These are phyloP conservation scores for Oncorhynchus masou DNA, from an alignment of 2,113 vertebrate genomes.

Conservation along the genomic window DNA sequence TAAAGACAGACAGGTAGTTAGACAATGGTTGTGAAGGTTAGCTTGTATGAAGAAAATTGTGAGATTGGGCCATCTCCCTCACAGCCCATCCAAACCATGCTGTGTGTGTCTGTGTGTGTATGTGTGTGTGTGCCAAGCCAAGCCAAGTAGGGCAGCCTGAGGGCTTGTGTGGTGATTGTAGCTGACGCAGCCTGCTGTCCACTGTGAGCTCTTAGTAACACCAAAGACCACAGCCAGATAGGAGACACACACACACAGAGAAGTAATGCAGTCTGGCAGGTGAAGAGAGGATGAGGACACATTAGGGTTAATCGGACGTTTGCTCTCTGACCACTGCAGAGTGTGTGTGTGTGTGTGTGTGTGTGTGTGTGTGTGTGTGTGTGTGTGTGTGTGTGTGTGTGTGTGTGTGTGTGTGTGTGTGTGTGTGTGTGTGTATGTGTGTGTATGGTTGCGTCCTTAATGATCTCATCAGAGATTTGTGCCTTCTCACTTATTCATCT, in stretches of 20 bases:
- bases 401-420: conserved; percentile 11
- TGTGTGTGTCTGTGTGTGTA: conserved; percentile 12
- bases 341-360: conserved; percentile 7
- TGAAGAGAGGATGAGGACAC: conserved; percentile 36
- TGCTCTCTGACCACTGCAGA: neutral
- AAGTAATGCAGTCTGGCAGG: conserved; percentile 44
- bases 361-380: conserved; percentile 12
- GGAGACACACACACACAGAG: conserved; percentile 19
- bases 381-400: neutral
- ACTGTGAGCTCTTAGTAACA: conserved; percentile 66
- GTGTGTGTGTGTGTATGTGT: neutral
- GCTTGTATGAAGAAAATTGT: too few relatives aligned
- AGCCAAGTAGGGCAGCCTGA: conserved; percentile 74
- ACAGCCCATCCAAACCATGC: too few relatives aligned
- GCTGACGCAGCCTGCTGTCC: conserved; percentile 68
- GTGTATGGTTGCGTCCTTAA: conserved; percentile 5
- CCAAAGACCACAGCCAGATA: conserved; percentile 39
- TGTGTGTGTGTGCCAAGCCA: conserved; percentile 21
- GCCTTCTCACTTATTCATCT: conserved; percentile 46
- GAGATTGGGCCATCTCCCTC: too few relatives aligned
- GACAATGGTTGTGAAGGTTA: conserved; percentile 46
- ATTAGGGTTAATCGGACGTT: conserved; percentile 23
- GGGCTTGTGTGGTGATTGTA: conserved; percentile 69
- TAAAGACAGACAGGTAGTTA: neutral
- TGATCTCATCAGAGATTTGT: conserved; percentile 37